Evolutionary conservation across 2,113 vertebrate species (phyloP).

Genomic region (Hiodon tergisus): DNA sequence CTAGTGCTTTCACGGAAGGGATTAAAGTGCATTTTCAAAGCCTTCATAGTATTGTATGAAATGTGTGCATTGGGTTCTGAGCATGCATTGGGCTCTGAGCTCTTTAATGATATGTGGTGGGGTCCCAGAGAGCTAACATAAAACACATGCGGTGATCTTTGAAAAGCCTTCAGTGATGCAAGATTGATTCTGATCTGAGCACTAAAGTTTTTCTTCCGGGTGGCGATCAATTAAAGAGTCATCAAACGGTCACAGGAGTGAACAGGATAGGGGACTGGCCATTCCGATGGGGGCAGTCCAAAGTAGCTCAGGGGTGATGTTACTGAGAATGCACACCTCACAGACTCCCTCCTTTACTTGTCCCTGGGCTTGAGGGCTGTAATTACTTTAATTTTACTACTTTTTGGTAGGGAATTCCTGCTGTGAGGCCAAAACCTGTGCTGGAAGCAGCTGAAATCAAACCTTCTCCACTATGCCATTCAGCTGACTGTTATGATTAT

Average conservation of each 20-base stretch:
- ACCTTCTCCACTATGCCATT: slow-evolving; percentile 29
- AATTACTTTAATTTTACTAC: slow-evolving; percentile 62
- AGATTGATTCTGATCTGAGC: not conserved
- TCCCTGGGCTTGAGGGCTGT: slow-evolving; percentile 42
- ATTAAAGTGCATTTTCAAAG: not conserved
- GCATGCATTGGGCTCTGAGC: no score
- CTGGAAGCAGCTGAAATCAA: slow-evolving; percentile 33
- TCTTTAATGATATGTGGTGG: not conserved
- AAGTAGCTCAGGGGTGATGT: slow-evolving; percentile 51
- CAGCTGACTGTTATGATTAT: slow-evolving; percentile 49
- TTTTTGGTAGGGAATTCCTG: slow-evolving; percentile 47
- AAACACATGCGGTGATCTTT: slow-evolving; percentile 5
- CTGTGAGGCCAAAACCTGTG: slow-evolving; percentile 34
- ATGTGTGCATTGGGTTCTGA: slow-evolving; percentile 27
- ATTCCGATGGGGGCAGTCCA: not conserved
- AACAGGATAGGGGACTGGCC: not conserved
- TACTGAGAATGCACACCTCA: slow-evolving; percentile 59
- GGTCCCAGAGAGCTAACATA: not conserved
- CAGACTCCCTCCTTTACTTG: slow-evolving; percentile 24
- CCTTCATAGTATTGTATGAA: slow-evolving; percentile 15
- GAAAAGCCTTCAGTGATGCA: not conserved
- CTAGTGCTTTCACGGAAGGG: not conserved
- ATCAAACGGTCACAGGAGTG: not conserved
- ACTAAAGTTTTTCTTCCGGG: not conserved
- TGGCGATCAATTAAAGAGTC: not conserved